Evolutionary conservation across 2,888 invertebrate species (phyloP).

Genomic region (Phyllotreta cruciferae): DNA sequence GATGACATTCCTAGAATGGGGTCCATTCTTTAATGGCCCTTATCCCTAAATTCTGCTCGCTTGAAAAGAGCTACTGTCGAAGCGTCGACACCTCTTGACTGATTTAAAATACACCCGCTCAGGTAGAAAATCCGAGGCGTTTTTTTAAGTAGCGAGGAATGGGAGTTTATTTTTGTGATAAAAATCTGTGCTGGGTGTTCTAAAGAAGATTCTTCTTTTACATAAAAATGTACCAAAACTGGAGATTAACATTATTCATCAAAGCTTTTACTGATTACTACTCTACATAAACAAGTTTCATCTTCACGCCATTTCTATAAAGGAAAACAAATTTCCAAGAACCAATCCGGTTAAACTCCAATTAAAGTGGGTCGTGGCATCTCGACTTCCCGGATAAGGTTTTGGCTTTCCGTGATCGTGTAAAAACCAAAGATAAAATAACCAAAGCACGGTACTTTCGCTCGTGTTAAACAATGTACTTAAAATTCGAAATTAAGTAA

Average conservation of each 20-base stretch:
- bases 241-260: constrained; percentile 44
- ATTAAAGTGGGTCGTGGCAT: neutral
- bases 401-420: constrained; percentile 32
- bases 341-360: constrained; percentile 20
- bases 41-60: constrained; percentile 33
- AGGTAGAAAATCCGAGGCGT: constrained; percentile 33
- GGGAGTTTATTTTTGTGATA: neutral
- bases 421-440: constrained; percentile 34
- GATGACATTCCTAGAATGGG: constrained; percentile 31
- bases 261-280: constrained; percentile 31
- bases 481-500: constrained; percentile 26
- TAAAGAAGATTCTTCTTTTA: constrained; percentile 28
- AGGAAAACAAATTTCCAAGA: constrained; percentile 43
- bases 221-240: constrained; percentile 41
- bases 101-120: constrained; percentile 30
- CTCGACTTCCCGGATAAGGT: constrained; percentile 38
- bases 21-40: constrained; percentile 36
- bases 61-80: constrained; percentile 35
- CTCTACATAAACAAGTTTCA: constrained; percentile 41
- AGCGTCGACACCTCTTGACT: constrained; percentile 44
- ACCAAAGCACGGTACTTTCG: constrained; percentile 33
- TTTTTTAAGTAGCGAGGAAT: constrained; percentile 1
- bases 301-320: constrained; percentile 44
- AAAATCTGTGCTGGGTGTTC: neutral
- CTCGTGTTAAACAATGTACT: constrained; percentile 36